Base-by-base conservation (phyloP, 2,888 invertebrate genomes). In the Crocallis elinguaria region DNA sequence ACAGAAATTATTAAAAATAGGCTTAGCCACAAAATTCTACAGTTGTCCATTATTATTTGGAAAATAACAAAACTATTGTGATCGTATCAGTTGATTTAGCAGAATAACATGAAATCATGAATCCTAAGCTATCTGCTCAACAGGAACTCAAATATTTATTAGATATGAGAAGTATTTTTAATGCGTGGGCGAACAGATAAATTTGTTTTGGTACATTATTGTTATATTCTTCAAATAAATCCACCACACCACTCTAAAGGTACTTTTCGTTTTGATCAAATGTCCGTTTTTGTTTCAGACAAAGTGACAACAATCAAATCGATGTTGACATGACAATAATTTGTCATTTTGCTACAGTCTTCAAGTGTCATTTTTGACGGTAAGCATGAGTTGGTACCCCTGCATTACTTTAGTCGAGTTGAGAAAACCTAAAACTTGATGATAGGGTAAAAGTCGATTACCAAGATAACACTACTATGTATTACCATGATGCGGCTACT, bases 1-100 rank as follows among this genome's bases (percentile, higher is more conserved):
- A 83, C 48, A 45, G 73, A 62, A 60, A 84, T 61, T 52, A 84
- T 56, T 55, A 82, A 62, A 60, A 80, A 71, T 59, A 84, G 64
- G 60, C 50, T 58, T 16, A 74, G 27, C 53, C 67, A 69, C 52
- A 69, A 45, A 44, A 64, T 60, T 59, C 33, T 59, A 54, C 49
- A 62, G 61, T 46, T 66, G 57, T 67, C 66, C 71, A 76, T 77
- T 54, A 60, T 64, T 63, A 46, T 35, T 50, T 38, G 49, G 33
- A 43, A 58, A 16, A 44, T 33, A 16, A 8, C 36, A 21, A 38
- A 25, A 49, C n/a, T 57, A 23, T 36, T 13, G 29, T 9, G 6
- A 36, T 35, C 37, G 19, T 48, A 27, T 27, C 9, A 2, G 25
- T 25, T 25, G 3, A 23, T 7, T n/a, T 8, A 25, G 1, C 39